A percentile compares a stretch with the other conserved stretches of the same genome.
Evolutionary conservation across 23 tunicate genomes (phyloP).

Genomic region (Corella eumyota): DNA sequence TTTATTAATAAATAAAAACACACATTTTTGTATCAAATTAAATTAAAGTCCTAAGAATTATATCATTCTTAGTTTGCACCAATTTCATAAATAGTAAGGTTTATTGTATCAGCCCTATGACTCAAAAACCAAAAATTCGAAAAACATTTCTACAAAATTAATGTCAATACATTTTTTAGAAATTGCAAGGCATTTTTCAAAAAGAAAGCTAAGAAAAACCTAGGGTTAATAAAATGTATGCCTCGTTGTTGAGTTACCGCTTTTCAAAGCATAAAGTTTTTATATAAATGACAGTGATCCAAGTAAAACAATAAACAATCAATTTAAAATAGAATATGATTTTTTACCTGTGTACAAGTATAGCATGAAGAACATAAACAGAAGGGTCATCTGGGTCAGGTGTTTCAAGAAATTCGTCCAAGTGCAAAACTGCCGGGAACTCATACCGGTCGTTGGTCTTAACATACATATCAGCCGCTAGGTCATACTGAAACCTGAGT

Average conservation of each 20-base stretch:
- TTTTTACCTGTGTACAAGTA: slow-evolving; percentile 83
- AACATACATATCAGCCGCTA: slow-evolving; percentile 80
- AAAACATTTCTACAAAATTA: too few species aligned
- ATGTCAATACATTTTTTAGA: too few species aligned
- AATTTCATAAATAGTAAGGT: not conserved
- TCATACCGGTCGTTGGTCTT: slow-evolving; percentile 95
- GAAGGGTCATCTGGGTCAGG: slow-evolving; percentile 77
- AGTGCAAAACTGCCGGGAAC: slow-evolving; percentile 59
- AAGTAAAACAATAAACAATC: not conserved
- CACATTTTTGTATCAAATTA: not conserved
- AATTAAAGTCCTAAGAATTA: not conserved
- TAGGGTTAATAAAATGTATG: too few species aligned
- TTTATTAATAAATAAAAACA: not conserved
- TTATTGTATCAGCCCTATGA: not conserved
- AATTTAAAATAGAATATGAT: not conserved
- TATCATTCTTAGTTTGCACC: not conserved
- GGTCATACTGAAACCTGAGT: slow-evolving; percentile 91
- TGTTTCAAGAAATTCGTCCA: slow-evolving; percentile 81
- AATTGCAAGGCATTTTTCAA: too few species aligned
- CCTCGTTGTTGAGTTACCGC: too few species aligned
- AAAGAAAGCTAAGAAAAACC: too few species aligned
- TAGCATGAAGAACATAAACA: slow-evolving; percentile 84
- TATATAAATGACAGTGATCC: not conserved
- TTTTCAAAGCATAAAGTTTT: not conserved
- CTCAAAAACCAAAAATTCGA: too few species aligned